Percentiles rank a stretch among this genome's conserved stretches.
phyloP scores from a whole-genome alignment of 2,113 vertebrate genomes.

The Strix aluco region DNA sequence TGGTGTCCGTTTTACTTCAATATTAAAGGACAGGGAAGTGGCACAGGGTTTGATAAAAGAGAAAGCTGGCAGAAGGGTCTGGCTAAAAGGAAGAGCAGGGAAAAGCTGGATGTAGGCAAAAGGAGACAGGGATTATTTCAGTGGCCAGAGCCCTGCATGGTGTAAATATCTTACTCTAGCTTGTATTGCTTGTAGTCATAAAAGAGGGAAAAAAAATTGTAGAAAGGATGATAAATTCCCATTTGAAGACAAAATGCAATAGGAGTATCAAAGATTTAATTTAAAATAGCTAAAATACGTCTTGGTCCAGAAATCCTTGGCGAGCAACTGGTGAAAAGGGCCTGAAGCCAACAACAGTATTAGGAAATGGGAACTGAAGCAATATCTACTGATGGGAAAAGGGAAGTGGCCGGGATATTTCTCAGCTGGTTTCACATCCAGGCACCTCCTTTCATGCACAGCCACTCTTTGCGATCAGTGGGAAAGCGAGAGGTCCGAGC shows the following conservation, averaged over 20 bases:
- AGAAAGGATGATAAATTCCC: neutral
- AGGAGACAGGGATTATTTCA: neutral
- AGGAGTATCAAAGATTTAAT: neutral
- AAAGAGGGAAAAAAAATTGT: too few relatives aligned
- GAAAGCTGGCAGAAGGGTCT: too few relatives aligned
- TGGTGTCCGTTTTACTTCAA: neutral
- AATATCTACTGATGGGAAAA: conserved; percentile 21
- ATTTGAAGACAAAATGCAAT: neutral
- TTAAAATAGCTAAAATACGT: neutral
- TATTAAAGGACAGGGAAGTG: neutral
- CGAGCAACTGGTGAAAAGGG: neutral
- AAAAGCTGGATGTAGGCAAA: neutral
- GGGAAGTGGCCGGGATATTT: conserved; percentile 10
- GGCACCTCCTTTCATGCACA: neutral
- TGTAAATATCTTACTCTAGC: neutral
- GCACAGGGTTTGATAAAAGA: neutral
- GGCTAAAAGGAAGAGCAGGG: neutral
- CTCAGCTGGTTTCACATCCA: conserved; percentile 50
- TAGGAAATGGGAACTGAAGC: conserved; percentile 46
- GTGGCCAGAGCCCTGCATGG: neutral
- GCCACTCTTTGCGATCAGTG: neutral
- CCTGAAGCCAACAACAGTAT: fast-evolving
- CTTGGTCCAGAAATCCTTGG: neutral
- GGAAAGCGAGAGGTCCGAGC: neutral
- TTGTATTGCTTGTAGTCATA: neutral